phyloP scores from a whole-genome alignment of 2,888 invertebrate species.

The Ischnus inquisitorius region DNA sequence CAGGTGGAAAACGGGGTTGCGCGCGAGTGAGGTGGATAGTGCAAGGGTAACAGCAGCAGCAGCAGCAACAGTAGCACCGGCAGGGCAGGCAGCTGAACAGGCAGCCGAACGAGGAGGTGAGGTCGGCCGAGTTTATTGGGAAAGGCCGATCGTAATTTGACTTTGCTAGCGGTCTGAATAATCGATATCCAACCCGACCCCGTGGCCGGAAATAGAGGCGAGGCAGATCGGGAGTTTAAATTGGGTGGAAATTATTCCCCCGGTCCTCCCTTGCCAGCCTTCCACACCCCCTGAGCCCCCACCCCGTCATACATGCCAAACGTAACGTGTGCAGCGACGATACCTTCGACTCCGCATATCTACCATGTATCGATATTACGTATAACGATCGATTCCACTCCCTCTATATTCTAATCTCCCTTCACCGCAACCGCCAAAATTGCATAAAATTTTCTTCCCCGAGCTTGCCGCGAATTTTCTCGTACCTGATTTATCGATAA shows the following conservation, averaged over 20 bases:
- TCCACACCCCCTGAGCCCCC: neutral
- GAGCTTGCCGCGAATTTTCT: neutral
- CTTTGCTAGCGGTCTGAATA: constrained; percentile 79
- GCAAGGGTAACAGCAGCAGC: constrained; percentile 9
- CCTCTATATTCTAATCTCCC: neutral
- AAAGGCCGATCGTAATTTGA: constrained; percentile 79
- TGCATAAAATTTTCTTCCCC: constrained; percentile 15
- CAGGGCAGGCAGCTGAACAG: constrained; percentile 5
- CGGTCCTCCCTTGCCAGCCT: constrained; percentile 32
- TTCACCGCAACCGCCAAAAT: constrained; percentile 1
- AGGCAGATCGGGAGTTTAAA: constrained; percentile 81
- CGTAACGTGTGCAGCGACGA: constrained; percentile 33
- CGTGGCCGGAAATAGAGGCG: constrained; percentile 78
- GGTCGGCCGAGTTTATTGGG: constrained; percentile 72
- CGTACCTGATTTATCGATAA: neutral
- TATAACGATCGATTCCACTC: neutral
- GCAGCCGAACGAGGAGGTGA: constrained; percentile 57
- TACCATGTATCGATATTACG: constrained; percentile 41
- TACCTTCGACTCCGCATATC: constrained; percentile 31
- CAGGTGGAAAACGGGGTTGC: constrained; percentile 8
- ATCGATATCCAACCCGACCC: constrained; percentile 78
- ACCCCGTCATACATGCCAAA: constrained; percentile 18
- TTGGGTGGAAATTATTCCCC: constrained; percentile 82
- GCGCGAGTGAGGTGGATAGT: neutral
- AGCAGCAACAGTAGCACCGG: constrained; percentile 15